Base-by-base conservation (phyloP, 92 coral and sea anemone genomes). In the Parazoanthus darwini region DNA sequence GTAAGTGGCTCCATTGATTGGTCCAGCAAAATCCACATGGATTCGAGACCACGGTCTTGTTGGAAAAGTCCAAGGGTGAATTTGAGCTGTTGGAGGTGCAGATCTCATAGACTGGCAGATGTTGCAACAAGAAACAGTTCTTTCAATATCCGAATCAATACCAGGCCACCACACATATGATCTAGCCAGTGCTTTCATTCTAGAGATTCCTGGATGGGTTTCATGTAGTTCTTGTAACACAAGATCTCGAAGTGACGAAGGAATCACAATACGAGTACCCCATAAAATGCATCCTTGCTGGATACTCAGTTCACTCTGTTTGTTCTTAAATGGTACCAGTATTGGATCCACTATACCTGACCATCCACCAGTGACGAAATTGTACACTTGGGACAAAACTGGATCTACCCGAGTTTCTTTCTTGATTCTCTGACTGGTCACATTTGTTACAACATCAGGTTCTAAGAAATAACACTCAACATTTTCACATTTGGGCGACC, bases 11-110 rank as follows among this genome's bases (percentile, higher is more conserved):
- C 94, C 90, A 82, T 22, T 18, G 23, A 89, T 89, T 74, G 93
- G 90, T 77, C 96, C 92, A 3, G 91, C 93, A 81, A 82, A 91
- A 76, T 91, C 92, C 78, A 91, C 91, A 82, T 93, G 95, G 6
- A 86, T 54, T 37, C 92, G 86, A 58, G 91, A 90, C 94, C 93
- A 93, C 11, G 91, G 89, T 38, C 76, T 81, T 44, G 93, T 78
- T 77, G 90, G 94, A 46, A 89, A 90, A 76, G 72, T 85, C 92
- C 93, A 89, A 10, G 89, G 93, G 70, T 91, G 92, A 10, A 86
- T 79, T 80, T 91, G 93, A 51, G 85, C 93, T 13, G 81, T 77
- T 14, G 95, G 80, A 68, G 93, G 90, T 15, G 63, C 81, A 3
- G 89, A 79, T 78, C 93, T 86, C 80, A 80, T 89, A 54, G 85